Evolutionary conservation across 2,888 invertebrate genomes (phyloP).

Genomic region (Lithophane semibrunnea): DNA sequence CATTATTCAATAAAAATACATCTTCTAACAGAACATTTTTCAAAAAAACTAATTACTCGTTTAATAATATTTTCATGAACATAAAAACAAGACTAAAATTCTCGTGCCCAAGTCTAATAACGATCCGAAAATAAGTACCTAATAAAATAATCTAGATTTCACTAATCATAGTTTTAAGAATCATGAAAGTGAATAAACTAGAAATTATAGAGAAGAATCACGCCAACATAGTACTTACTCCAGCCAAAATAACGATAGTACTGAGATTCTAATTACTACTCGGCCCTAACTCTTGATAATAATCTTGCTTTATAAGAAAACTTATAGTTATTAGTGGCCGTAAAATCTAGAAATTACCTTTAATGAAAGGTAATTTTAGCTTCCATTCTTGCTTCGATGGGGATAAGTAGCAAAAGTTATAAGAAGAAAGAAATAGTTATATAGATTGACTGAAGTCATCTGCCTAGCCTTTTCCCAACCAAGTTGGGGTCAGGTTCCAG

Average conservation of each 20-base stretch:
- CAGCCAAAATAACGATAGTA: conserved; percentile 15
- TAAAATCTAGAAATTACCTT: background rate
- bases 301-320: conserved; percentile 17
- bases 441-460: background rate
- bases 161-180: conserved; percentile 17
- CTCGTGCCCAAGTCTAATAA: conserved; percentile 46
- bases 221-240: conserved; percentile 22
- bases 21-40: background rate
- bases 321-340: background rate
- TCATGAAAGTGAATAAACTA: conserved; percentile 20
- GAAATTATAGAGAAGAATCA: conserved; percentile 28
- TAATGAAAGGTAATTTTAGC: background rate
- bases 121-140: conserved; percentile 4
- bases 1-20: background rate
- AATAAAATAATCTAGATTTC: conserved; percentile 17
- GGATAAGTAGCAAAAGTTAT: background rate
- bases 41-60: background rate
- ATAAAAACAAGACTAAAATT: conserved; percentile 16
- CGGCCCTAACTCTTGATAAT: conserved; percentile 2
- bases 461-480: too few relatives aligned
- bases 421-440: background rate
- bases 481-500: too few relatives aligned
- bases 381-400: background rate
- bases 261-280: conserved; percentile 3
- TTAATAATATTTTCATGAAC: background rate